Base-by-base conservation (phyloP, 64 coral and sea anemone genomes). In the Montipora cactus region DNA sequence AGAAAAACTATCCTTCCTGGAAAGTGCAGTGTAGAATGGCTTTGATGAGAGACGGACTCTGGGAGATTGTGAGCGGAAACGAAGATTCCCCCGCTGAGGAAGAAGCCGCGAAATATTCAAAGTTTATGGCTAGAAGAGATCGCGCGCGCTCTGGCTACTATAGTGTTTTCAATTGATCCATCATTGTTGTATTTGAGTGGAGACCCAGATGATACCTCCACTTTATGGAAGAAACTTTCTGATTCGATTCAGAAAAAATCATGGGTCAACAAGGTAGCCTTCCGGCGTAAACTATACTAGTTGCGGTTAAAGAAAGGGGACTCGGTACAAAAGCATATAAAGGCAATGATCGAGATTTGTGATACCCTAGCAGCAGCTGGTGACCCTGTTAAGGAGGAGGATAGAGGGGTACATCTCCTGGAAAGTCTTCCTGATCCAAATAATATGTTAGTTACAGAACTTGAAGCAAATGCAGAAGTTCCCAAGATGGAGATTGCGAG, bases 391-490 rank as follows among this genome's bases (percentile, higher is more conserved):
- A 59, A 87, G 10, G 83, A 93, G 47, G 84, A 89, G 52, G 93
- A 94, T 55, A 18, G 61, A 81, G 79, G 89, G 0, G 93, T 94
- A 19, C 67, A 68, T 74, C 18, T 94, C 50, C 87, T n/a, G 93
- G n/a, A n/a, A n/a, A n/a, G n/a, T n/a, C n/a, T n/a, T n/a, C n/a
- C n/a, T n/a, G n/a, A 94, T 11, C 82, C 79, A 7, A 89, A 81
- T 21, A 66, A 55, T 44, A 94, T 94, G 92, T 86, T 94, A 5
- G 92, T 94, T 19, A 94, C 92, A 58, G 85, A 84, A 14, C 55
- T 94, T n/a, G 93, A 94, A 46, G 93, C 67, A 58, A 82, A 90
- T 45, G 23, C 87, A 44, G 47, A 28, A 10, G 87, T 95, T 8
- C 79, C 87, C 19, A 90, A 52, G 48, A 94, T 94, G 76, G 76